Evolutionary conservation across 2,888 invertebrate species (phyloP).

Genomic region (Lithophane semibrunnea): DNA sequence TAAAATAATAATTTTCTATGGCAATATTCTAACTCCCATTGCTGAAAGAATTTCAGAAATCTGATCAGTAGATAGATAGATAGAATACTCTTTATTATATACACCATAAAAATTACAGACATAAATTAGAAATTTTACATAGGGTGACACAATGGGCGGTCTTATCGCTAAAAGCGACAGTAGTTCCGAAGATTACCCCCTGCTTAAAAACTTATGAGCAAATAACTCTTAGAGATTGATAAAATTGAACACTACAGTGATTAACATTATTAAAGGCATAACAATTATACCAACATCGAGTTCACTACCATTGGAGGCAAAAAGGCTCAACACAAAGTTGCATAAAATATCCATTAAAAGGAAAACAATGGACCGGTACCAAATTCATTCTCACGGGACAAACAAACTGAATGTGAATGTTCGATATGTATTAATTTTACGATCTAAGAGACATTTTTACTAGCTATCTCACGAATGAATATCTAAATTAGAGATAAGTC

Average conservation of each 20-base stretch:
- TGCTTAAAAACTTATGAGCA: no score
- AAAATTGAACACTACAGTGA: not conserved
- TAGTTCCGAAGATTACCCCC: no score
- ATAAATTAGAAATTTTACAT: no score
- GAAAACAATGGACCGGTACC: slow-evolving; percentile 65
- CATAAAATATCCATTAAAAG: slow-evolving; percentile 73
- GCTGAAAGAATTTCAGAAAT: no score
- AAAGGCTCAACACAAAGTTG: slow-evolving; percentile 65
- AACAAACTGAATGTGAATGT: slow-evolving; percentile 55
- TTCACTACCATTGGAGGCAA: slow-evolving; percentile 24
- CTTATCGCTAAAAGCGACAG: no score
- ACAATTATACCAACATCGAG: slow-evolving; percentile 29
- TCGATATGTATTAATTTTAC: slow-evolving; percentile 47
- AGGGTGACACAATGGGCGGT: no score
- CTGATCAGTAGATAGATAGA: no score
- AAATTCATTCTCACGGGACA: slow-evolving; percentile 58
- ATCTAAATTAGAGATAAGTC: not conserved
- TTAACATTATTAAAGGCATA: slow-evolving; percentile 20
- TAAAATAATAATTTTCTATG: no score
- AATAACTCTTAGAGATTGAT: not conserved
- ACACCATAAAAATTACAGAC: no score
- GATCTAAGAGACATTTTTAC: slow-evolving; percentile 11
- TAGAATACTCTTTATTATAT: no score
- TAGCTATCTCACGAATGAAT: not conserved
- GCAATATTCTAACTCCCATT: no score